These are phyloP conservation scores for Himantopus leucocephalus DNA, from an alignment of 2,113 vertebrate species.

Conservation along the genomic window DNA sequence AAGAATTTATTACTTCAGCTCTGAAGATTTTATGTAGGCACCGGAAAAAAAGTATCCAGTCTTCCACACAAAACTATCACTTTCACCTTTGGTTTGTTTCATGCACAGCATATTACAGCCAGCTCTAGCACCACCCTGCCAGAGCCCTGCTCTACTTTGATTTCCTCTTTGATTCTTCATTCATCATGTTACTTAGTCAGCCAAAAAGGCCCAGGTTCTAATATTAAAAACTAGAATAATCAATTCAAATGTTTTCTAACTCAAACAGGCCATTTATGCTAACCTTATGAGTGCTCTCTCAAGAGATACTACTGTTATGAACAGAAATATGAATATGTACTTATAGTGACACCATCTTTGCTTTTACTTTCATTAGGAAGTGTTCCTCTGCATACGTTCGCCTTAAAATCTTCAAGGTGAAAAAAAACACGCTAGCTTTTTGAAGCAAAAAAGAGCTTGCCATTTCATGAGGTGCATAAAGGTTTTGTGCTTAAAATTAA, in stretches of 20 bases:
- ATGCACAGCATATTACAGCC: background rate
- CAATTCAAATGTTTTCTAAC: background rate
- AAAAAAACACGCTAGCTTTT: background rate
- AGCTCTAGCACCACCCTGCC: background rate
- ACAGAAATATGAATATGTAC: background rate
- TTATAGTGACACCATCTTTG: background rate
- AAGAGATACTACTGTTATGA: background rate
- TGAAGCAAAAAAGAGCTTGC: background rate
- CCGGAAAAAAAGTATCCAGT: background rate
- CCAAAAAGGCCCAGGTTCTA: background rate
- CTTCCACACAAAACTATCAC: background rate
- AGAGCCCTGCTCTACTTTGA: background rate
- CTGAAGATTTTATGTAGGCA: background rate
- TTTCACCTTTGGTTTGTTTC: background rate
- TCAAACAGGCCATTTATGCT: background rate
- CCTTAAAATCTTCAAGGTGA: background rate
- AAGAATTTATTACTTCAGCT: background rate
- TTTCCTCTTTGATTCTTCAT: background rate
- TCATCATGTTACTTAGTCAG: background rate
- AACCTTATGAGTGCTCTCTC: background rate
- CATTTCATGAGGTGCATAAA: background rate
- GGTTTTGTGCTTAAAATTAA: background rate
- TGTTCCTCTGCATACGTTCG: rapidly evolving
- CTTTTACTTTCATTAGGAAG: background rate
- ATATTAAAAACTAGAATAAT: background rate